Percentiles rank a stretch among this genome's conserved stretches.
phyloP scores from a whole-genome alignment of 2,797 vertebrate genomes.

The Sebastes cheni region DNA sequence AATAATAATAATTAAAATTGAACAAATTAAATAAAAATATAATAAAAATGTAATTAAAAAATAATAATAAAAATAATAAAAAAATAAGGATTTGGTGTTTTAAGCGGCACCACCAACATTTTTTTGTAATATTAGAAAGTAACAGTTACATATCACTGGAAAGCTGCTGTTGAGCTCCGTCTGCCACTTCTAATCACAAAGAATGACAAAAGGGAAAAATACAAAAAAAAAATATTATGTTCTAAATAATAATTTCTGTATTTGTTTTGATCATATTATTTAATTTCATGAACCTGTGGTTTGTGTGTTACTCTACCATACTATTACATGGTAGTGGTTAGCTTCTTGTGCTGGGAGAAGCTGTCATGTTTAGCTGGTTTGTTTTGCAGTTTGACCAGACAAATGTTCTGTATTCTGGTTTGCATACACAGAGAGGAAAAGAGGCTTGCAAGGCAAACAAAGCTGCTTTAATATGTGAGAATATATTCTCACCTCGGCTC shows the following conservation, averaged over 20 bases:
- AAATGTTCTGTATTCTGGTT: not conserved
- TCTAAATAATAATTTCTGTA: not conserved
- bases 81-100: no score
- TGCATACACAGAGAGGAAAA: not conserved
- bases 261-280: not conserved
- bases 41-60: no score
- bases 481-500: conserved; percentile 90
- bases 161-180: not conserved
- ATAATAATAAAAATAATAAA: no score
- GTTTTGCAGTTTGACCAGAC: no score
- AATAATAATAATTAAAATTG: no score
- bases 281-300: not conserved
- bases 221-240: not conserved
- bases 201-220: not conserved
- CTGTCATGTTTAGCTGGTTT: no score
- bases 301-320: not conserved
- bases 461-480: not conserved
- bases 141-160: not conserved
- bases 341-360: not conserved
- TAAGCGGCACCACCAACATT: not conserved
- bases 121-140: not conserved
- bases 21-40: no score
- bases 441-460: not conserved
- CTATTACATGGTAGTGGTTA: not conserved
- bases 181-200: not conserved